Evolutionary conservation across 2,797 vertebrate genomes (phyloP), one percentile per base, ranked within the genome.

Genomic region (Chromobotia macracanthus): DNA sequence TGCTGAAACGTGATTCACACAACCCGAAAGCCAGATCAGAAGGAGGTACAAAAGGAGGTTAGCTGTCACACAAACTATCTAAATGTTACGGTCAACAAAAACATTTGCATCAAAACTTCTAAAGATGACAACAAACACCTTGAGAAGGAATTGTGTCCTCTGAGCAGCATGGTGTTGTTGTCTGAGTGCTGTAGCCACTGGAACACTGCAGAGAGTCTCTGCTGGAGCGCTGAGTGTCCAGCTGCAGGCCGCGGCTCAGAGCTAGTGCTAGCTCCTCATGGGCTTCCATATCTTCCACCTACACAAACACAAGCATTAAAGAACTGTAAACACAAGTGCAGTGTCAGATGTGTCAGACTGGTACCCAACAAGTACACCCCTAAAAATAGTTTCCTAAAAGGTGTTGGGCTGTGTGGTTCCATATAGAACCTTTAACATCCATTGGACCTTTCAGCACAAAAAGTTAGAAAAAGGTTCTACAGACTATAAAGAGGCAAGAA

Each of bases 81-180:
- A 2, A 44, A 44, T 56, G 12, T 31, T 61, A 61, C 2, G 13
- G 58, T 61, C 58, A 15, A 28, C 15, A 16, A 3, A 61, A 61
- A 25, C 12, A 31, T 38, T 64, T 41, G 61, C 18, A 38, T 23
- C 23, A 69, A 25, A 23, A 51, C 18, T 0, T 71, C 25, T 38
- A 19, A 15, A 53, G 16, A 25, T 46, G 8, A 35, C 25, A 12
- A 55, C 15, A 21, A n/a, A 19, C 51, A 99, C 97, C 96, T 94
- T 99, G 97, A 75, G 97, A 99, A 2, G 97, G 96, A 83, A 99
- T 99, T 0, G 97, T 99, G 90, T 99, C 97, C 90, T 99, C 97
- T 0, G 97, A 99, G 86, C 97, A 99, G 93, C 96, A 98, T 0
- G 97, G 97, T 3, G 97, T 99, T 85, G 96, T 97, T 18, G 95